phyloP scores from a whole-genome alignment of 2,888 invertebrate species.

The Drosophila robusta region DNA sequence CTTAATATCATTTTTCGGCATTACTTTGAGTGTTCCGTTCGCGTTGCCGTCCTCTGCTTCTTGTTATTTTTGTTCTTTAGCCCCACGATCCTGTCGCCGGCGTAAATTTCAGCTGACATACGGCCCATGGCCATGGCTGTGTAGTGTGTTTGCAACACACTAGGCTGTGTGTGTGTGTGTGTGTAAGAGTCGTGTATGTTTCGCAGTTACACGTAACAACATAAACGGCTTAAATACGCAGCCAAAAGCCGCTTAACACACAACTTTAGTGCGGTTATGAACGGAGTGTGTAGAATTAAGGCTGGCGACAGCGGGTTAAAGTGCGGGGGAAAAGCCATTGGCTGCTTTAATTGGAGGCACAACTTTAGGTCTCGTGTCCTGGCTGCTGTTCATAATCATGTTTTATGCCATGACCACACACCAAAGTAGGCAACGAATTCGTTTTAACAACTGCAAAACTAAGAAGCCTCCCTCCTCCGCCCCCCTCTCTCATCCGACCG shows the following conservation, averaged over 20 bases:
- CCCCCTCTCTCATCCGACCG: slow-evolving; percentile 21
- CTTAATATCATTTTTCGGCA: slow-evolving; percentile 78
- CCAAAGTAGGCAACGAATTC: slow-evolving; percentile 43
- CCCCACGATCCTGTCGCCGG: slow-evolving; percentile 26
- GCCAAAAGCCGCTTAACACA: slow-evolving; percentile 73
- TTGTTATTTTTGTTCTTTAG: neutral
- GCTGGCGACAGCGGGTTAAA: neutral
- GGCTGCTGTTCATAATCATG: slow-evolving; percentile 55
- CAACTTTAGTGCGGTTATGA: slow-evolving; percentile 69
- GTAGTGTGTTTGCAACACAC: slow-evolving; percentile 1
- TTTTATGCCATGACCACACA: slow-evolving; percentile 56
- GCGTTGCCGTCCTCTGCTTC: slow-evolving; percentile 5
- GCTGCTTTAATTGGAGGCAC: slow-evolving; percentile 53
- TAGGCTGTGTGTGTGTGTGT: slow-evolving; percentile 7
- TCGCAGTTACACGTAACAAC: slow-evolving; percentile 59
- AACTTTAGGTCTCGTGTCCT: slow-evolving; percentile 15
- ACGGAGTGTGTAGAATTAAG: slow-evolving; percentile 5
- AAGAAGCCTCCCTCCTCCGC: neutral
- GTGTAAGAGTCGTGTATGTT: slow-evolving; percentile 37
- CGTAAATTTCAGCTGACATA: slow-evolving; percentile 50
- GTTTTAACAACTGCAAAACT: slow-evolving; percentile 22
- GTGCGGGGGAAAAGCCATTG: slow-evolving; percentile 19
- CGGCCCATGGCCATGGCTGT: slow-evolving; percentile 29
- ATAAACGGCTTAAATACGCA: slow-evolving; percentile 71
- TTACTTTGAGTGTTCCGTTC: slow-evolving; percentile 63